Evolutionary conservation across 2,888 invertebrate genomes (phyloP), one percentile per base, ranked within the genome.

Genomic region (Lagria hirta): DNA sequence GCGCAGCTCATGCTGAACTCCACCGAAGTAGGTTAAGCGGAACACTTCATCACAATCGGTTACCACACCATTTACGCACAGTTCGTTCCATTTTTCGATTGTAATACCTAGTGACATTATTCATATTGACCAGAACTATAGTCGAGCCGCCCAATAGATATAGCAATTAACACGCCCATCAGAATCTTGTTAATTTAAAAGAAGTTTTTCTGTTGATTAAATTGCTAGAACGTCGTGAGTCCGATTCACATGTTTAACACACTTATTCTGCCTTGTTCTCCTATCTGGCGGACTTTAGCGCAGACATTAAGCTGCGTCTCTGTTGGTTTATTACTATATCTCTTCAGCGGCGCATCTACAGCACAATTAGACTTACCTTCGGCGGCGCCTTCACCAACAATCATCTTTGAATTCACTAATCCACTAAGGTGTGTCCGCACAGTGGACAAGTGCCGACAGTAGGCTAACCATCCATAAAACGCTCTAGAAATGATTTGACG

Each of bases 401-500:
- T 75, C 37, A 89, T 88, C 49, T 78, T 79, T 0, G 82, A 77
- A 67, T 90, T 82, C 0, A 96, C 91, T 10, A 96, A 75, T 0
- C 92, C 93, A 16, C 92, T 89, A 8, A 96, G 78, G 73, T 96
- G 96, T 0, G 90, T 94, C 24, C 95, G 75, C 1, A 97, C 93
- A 0, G 95, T 96, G 18, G 89, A 87, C 61, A 97, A 75, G 64
- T 96, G 95, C 10, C 95, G 77, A 63, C 94, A 94, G 68, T 96
- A 93, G 1, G 94, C 93, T 47, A 95, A 75, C 96, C 95, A 96
- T 30, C 96, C 96, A 68, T 95, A 95, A 72, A 96, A 96, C 7
- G 96, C 96, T 43, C 96, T 76, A 0, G 94, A 94, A 52, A 95
- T 88, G 43, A 97, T 95, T 74, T 96, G 95, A 6, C 89, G 82